These are phyloP conservation scores for Cavia porcellus DNA, from an alignment of 2,113 vertebrate genomes.

Conservation along the genomic window DNA sequence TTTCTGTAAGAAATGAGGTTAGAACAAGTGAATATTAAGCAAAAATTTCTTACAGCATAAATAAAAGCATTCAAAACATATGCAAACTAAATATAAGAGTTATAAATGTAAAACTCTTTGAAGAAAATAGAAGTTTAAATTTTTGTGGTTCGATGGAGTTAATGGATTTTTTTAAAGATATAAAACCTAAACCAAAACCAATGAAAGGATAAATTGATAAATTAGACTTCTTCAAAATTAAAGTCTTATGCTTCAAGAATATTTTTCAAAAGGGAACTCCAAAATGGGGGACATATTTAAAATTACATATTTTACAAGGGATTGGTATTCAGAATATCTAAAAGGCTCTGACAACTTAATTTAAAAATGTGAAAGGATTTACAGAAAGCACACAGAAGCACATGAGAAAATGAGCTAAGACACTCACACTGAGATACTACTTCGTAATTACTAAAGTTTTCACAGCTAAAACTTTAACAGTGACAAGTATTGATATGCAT, in stretches of 20 bases:
- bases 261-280: neutral
- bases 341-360: neutral
- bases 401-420: neutral
- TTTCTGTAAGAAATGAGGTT: neutral
- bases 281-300: neutral
- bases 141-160: neutral
- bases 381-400: neutral
- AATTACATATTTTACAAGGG: neutral
- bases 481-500: neutral
- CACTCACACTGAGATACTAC: neutral
- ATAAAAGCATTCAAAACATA: neutral
- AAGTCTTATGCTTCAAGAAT: neutral
- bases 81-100: neutral
- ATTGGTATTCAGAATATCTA: neutral
- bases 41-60: neutral
- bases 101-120: neutral
- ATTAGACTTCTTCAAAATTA: neutral
- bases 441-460: neutral
- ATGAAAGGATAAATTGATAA: neutral
- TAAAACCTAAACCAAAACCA: neutral
- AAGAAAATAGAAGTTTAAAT: neutral
- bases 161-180: neutral
- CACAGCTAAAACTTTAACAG: neutral
- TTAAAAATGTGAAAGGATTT: neutral
- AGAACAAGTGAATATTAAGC: neutral